These are phyloP conservation scores for fruit fly (Drosophila melanogaster) DNA, from an alignment of 1,140 invertebrate genomes.

Conservation along the genomic window Release_6_plus_ISO1_MT NT_037436.4:4942001-4942500, in stretches of 20 bases:
- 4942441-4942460: conserved; percentile 69
- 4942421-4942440: conserved; percentile 78
- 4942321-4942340: too few species aligned
- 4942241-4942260: too few species aligned
- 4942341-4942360: conserved; percentile 39
- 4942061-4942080: conserved; percentile 13
- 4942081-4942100: conserved; percentile 73
- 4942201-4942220: too few species aligned
- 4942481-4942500: conserved; percentile 59
- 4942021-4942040: neutral
- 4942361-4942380: conserved; percentile 44
- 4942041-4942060: conserved; percentile 12
- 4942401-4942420: conserved; percentile 60
- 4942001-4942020: conserved; percentile 57
- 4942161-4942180: neutral
- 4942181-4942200: too few species aligned
- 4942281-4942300: too few species aligned
- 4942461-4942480: conserved; percentile 7
- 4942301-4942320: too few species aligned
- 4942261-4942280: too few species aligned
- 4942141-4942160: neutral
- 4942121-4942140: conserved; percentile 12
- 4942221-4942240: too few species aligned
- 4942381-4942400: conserved; percentile 8
- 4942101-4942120: conserved; percentile 63